Conservation (phyloP, 2,888 invertebrate genomes). For the Dascillus cervinus region DNA sequence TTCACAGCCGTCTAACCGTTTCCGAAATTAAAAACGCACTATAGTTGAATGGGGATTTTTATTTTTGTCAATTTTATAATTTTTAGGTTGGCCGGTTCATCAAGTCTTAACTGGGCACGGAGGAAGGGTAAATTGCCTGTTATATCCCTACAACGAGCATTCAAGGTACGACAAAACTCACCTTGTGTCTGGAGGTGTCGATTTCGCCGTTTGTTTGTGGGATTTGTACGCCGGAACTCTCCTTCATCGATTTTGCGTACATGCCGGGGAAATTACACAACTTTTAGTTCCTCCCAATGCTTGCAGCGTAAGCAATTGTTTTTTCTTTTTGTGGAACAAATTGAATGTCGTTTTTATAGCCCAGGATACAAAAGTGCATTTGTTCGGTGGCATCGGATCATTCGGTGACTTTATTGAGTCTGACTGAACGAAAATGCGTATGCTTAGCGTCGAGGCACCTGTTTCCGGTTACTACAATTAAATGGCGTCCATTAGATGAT, state of each 20-base stretch:
- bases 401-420: slow-evolving; percentile 88
- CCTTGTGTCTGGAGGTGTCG: slow-evolving; percentile 93
- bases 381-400: slow-evolving; percentile 97
- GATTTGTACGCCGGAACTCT: slow-evolving; percentile 84
- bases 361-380: slow-evolving; percentile 86
- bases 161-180: slow-evolving; percentile 81
- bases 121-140: slow-evolving; percentile 86
- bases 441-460: slow-evolving; percentile 87
- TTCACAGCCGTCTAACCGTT: too few relatives aligned
- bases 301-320: slow-evolving; percentile 75
- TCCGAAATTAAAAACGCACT: too few relatives aligned
- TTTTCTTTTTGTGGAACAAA: too few relatives aligned
- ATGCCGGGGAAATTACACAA: slow-evolving; percentile 95
- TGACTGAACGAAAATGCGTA: slow-evolving; percentile 89
- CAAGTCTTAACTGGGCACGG: slow-evolving; percentile 84
- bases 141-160: slow-evolving; percentile 91
- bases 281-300: slow-evolving; percentile 90
- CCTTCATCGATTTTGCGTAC: slow-evolving; percentile 92
- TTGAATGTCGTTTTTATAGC: too few relatives aligned
- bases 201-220: slow-evolving; percentile 97
- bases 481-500: slow-evolving; percentile 96
- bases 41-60: too few relatives aligned
- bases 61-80: too few relatives aligned
- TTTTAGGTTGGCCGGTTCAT: slow-evolving; percentile 79
- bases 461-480: slow-evolving; percentile 91